Conservation (phyloP, 2,888 invertebrate species). For the Philaethria dido region DNA sequence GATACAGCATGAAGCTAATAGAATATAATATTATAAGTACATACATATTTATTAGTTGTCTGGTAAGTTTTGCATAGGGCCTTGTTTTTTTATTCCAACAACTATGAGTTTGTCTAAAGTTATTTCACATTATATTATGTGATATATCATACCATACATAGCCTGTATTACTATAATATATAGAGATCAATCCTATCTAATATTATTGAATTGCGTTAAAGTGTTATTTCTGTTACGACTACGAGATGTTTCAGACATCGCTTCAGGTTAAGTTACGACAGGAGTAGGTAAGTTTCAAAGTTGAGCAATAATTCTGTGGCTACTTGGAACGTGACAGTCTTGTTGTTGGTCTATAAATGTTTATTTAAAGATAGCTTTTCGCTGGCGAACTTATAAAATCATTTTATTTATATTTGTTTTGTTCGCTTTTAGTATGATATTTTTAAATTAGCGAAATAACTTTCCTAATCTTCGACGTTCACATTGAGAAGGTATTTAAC, state of each 20-base stretch:
- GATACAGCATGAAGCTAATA: too few species aligned
- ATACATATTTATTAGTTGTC: too few species aligned
- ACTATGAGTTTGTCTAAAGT: too few species aligned
- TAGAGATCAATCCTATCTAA: not conserved
- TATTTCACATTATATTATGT: too few species aligned
- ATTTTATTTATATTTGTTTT: not conserved
- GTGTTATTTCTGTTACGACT: constrained; percentile 22
- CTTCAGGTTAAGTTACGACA: constrained; percentile 37
- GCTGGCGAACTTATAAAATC: not conserved
- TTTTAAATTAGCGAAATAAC: not conserved
- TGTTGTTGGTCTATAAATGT: constrained; percentile 27
- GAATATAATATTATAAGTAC: too few species aligned
- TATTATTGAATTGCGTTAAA: not conserved
- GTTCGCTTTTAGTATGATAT: not conserved
- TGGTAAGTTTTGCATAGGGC: too few species aligned
- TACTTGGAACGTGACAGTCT: constrained; percentile 33
- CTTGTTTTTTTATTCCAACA: too few species aligned
- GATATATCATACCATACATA: not conserved
- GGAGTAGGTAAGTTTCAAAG: constrained; percentile 31
- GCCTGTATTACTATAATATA: not conserved
- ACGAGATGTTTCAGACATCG: constrained; percentile 25
- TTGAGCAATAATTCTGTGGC: constrained; percentile 30
- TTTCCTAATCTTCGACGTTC: not conserved
- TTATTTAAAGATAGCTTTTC: constrained; percentile 3
- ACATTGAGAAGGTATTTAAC: too few species aligned